These are phyloP conservation scores for Blastomussa wellsi DNA, from an alignment of 92 coral and sea anemone genomes.

Conservation along the genomic window DNA sequence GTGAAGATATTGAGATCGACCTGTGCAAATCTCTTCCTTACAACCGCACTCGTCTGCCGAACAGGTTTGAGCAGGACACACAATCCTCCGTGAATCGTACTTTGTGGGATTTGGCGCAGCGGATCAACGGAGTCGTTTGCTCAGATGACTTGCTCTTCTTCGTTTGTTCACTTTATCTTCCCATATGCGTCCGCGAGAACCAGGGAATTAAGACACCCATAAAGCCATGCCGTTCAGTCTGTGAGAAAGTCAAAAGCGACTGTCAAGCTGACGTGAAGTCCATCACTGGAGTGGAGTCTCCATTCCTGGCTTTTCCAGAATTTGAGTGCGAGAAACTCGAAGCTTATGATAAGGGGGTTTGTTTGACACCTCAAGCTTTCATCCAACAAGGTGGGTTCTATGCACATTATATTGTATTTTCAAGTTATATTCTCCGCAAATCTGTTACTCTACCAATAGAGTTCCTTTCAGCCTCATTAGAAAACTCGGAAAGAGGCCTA, in stretches of 20 bases:
- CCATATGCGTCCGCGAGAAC: conserved; percentile 54
- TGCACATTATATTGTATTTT: not conserved
- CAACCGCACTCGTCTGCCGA: conserved; percentile 56
- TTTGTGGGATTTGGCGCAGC: conserved; percentile 22
- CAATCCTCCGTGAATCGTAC: conserved; percentile 28
- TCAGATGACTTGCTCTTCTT: conserved; percentile 56
- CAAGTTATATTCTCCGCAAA: not conserved
- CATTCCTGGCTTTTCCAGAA: conserved; percentile 24
- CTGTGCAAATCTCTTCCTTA: conserved; percentile 50
- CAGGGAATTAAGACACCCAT: not conserved
- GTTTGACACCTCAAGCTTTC: conserved; percentile 56
- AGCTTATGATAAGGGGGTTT: conserved; percentile 44
- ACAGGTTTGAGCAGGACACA: conserved; percentile 18
- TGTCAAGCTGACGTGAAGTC: conserved; percentile 27
- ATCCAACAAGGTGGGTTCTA: conserved; percentile 13
- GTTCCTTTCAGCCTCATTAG: no score
- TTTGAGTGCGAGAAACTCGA: conserved; percentile 48
- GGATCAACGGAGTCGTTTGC: conserved; percentile 40
- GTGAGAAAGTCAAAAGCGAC: conserved; percentile 53
- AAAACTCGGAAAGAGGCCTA: no score
- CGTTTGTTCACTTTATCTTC: conserved; percentile 49
- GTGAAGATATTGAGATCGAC: conserved; percentile 43
- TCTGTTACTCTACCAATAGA: no score
- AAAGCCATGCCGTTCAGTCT: conserved; percentile 59
- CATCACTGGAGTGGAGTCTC: conserved; percentile 24